Evolutionary conservation across 2,113 vertebrate genomes (phyloP), one percentile per base, ranked within the genome.

Genomic region (Solea solea): DNA sequence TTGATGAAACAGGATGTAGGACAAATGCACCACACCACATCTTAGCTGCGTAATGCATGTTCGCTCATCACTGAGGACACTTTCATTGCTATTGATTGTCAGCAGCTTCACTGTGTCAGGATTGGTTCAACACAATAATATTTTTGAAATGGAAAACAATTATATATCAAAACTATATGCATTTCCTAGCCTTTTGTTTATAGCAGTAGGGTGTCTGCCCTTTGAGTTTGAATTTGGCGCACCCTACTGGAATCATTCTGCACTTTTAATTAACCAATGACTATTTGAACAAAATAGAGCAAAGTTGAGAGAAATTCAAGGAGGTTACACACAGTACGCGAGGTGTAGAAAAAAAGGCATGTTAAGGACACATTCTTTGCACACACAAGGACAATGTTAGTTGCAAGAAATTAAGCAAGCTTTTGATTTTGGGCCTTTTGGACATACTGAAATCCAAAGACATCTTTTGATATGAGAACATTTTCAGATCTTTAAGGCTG

Each of bases 171-270:
- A 34, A 67, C 0, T 16, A 5, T 15, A 9, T 45, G 57, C 5
- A 15, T 21, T 50, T 59, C 2, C 12, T 9, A 15, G 13, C 25
- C 9, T 41, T 50, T 14, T 46, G 28, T 40, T 16, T 13, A 21
- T 1, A 3, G 1, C 25, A 12, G 5, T 13, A 16, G 7, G 12
- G 7, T 9, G 2, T 21, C 16, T 27, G 9, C 2, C 15, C 1
- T 57, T 76, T 67, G 44, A 44, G 34, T 81, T 63, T 67, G 71
- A 62, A 21, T 87, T 25, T 88, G 59, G 81, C 76, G 65, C 88
- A 6, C 84, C 71, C 90, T 90, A 39, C 70, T 88, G 90, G 82
- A 74, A 41, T 21, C 1, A 39, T 1, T 46, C 21, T 63, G 74
- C 15, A 74, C 53, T 39, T 28, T 4, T 28, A 5, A 60, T n/a